Evolutionary conservation across 2,888 invertebrate genomes (phyloP).

Genomic region (Tipula helvola): DNA sequence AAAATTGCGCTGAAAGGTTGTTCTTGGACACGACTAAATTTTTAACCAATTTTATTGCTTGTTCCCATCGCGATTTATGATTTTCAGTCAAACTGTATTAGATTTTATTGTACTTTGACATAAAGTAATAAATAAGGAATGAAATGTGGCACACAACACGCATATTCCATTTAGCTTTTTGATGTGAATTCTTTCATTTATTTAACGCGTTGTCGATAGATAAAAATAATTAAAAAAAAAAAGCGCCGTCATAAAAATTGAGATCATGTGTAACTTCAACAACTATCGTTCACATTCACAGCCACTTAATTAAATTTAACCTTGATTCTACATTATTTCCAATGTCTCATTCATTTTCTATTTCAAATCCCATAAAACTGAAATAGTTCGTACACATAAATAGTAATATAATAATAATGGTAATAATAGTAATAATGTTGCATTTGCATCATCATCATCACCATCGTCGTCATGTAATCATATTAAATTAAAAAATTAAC

Average conservation of each 20-base stretch:
- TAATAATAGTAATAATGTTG: background rate
- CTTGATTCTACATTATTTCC: background rate
- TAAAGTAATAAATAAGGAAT: no score
- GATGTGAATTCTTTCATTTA: no score
- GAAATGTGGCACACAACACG: no score
- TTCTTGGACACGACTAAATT: no score
- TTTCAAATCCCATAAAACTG: background rate
- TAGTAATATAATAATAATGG: background rate
- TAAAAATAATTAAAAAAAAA: background rate
- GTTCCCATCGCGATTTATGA: no score
- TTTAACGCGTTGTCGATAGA: no score
- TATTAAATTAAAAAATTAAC: background rate
- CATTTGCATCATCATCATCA: background rate
- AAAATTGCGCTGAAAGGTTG: no score
- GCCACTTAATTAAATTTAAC: background rate
- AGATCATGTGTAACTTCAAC: background rate
- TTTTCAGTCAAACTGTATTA: no score
- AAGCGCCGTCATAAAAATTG: background rate
- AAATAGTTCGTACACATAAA: background rate
- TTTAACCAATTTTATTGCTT: no score
- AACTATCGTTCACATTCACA: background rate
- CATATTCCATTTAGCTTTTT: no score
- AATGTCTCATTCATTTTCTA: background rate
- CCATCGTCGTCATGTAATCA: background rate
- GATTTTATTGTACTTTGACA: no score